Conservation (phyloP, 2,797 vertebrate genomes). For the Sandelia bainsii region DNA sequence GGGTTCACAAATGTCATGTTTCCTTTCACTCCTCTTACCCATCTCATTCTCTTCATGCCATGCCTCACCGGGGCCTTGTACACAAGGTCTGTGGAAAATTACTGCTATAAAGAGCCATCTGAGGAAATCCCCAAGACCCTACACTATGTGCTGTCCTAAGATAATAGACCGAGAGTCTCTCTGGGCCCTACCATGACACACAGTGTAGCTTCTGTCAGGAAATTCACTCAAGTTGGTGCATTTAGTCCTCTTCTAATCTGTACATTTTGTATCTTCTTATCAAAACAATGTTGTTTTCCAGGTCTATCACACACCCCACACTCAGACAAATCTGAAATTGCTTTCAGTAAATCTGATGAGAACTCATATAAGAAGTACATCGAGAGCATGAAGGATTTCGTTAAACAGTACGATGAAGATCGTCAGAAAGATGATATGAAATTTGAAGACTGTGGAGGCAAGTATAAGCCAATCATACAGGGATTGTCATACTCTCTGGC, state of each 20-base stretch:
- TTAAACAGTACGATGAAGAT: conserved; percentile 68
- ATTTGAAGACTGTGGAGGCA: conserved; percentile 89
- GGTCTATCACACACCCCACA: conserved; percentile 93
- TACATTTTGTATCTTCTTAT: not conserved
- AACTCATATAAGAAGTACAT: conserved; percentile 68
- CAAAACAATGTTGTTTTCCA: conserved; percentile 61
- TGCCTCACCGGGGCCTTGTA: conserved; percentile 68
- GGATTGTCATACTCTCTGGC: conserved; percentile 16
- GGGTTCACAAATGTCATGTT: conserved; percentile 49
- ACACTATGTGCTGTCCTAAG: conserved; percentile 44
- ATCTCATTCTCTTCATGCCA: conserved; percentile 60
- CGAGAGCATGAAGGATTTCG: conserved; percentile 73
- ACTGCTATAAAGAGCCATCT: conserved; percentile 75
- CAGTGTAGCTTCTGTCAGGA: conserved; percentile 8
- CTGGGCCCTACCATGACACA: not conserved
- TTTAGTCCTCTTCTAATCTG: not conserved
- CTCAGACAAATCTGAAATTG: conserved; percentile 92
- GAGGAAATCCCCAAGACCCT: conserved; percentile 78
- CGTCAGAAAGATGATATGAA: conserved; percentile 66
- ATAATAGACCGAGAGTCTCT: conserved; percentile 50
- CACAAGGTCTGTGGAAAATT: conserved; percentile 83
- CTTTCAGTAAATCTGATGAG: conserved; percentile 66
- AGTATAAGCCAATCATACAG: conserved; percentile 52
- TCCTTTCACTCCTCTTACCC: conserved; percentile 47
- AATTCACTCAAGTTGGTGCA: not conserved